Evolutionary conservation across 37 sponge, comb jelly and placozoan genomes (phyloP).

Genomic region (Lycopodina hypogea): DNA sequence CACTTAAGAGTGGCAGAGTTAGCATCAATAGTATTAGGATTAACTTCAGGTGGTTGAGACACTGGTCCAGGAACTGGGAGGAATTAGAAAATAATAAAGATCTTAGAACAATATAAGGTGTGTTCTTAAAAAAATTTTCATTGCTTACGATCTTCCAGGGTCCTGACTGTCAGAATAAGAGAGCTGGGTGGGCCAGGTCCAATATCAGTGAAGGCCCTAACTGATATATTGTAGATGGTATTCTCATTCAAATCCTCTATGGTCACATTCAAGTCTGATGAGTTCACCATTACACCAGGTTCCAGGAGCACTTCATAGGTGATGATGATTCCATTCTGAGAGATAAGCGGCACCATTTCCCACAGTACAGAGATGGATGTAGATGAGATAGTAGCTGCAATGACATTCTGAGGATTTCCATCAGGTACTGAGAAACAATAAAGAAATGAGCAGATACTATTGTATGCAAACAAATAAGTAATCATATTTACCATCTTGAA

Average conservation of each 20-base stretch:
- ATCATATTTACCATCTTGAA: slow-evolving; percentile 23
- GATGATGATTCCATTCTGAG: slow-evolving; percentile 49
- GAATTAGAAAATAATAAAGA: not conserved
- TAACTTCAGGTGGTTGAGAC: not conserved
- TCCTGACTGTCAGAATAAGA: not conserved
- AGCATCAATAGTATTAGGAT: not conserved
- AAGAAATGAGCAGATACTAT: not conserved
- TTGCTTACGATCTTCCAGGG: slow-evolving; percentile 27
- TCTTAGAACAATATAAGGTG: not conserved
- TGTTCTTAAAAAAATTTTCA: not conserved
- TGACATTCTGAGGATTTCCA: slow-evolving; percentile 15
- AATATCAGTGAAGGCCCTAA: slow-evolving; percentile 26
- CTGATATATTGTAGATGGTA: slow-evolving; percentile 17
- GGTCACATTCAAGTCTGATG: not conserved
- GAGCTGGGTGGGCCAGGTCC: slow-evolving; percentile 32
- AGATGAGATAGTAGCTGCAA: not conserved
- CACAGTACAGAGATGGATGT: slow-evolving; percentile 22
- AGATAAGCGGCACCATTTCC: slow-evolving; percentile 4
- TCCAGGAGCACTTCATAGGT: slow-evolving; percentile 4
- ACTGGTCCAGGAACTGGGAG: slow-evolving; percentile 21
- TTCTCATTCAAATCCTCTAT: slow-evolving; percentile 18
- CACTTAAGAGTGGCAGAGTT: slow-evolving; percentile 17
- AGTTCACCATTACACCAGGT: not conserved
- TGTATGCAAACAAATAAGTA: not conserved
- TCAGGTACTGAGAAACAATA: not conserved